A percentile compares a stretch with the other conserved stretches of the same genome.
Evolutionary conservation across 1,140 invertebrate species (phyloP).

Genomic region (Papilio helenus): DNA sequence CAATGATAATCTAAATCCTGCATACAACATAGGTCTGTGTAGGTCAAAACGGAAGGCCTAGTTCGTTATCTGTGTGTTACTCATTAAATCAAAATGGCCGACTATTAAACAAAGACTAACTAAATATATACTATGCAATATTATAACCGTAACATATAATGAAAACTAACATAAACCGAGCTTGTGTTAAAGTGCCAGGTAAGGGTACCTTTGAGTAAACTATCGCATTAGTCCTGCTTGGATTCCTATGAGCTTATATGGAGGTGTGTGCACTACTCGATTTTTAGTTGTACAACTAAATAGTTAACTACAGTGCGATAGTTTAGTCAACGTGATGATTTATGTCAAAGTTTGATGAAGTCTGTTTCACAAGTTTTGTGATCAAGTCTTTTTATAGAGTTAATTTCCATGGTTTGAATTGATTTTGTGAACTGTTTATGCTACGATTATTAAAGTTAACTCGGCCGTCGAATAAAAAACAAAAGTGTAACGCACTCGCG

Average conservation of each 20-base stretch:
- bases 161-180: too few relatives aligned
- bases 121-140: background rate
- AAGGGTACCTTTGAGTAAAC: too few relatives aligned
- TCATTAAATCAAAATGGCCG: conserved; percentile 4
- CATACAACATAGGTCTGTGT: background rate
- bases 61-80: conserved; percentile 39
- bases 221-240: too few relatives aligned
- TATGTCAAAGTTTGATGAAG: background rate
- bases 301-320: too few relatives aligned
- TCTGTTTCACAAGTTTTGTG: background rate
- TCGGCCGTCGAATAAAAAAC: conserved; percentile 9
- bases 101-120: background rate
- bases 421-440: background rate
- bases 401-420: background rate
- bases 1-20: background rate
- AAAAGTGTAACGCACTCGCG: conserved; percentile 20
- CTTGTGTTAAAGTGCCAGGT: too few relatives aligned
- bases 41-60: conserved; percentile 40
- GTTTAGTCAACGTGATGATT: too few relatives aligned
- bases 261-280: too few relatives aligned
- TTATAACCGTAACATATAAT: background rate
- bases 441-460: background rate
- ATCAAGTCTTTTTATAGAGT: background rate
- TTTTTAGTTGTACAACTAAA: too few relatives aligned
- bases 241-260: too few relatives aligned